phyloP scores from a whole-genome alignment of 2,113 vertebrate genomes.

The Heloderma charlesbogerti region DNA sequence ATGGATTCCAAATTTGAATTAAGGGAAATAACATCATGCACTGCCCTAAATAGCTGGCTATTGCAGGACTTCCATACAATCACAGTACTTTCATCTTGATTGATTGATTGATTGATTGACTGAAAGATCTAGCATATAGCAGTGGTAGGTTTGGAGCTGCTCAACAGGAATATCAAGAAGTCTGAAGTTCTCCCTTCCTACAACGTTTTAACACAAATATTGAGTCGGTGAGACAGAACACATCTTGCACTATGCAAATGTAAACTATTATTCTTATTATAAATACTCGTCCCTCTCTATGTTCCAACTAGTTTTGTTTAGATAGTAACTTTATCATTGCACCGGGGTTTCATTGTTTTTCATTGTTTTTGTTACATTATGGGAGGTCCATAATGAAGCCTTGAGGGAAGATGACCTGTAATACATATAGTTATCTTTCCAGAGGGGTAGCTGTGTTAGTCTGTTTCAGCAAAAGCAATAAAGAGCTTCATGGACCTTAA shows the following conservation, averaged over 20 bases:
- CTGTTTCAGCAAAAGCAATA: no score
- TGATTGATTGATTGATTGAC: neutral
- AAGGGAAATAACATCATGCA: neutral
- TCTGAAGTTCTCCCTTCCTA: neutral
- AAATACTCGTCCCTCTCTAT: slow-evolving; percentile 23
- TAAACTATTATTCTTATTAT: neutral
- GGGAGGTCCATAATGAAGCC: neutral
- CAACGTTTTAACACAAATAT: neutral
- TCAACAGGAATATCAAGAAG: neutral
- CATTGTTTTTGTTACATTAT: slow-evolving; percentile 46
- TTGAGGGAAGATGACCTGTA: slow-evolving; percentile 34
- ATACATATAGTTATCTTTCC: neutral
- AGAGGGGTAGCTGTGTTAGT: no score
- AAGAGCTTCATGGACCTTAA: no score
- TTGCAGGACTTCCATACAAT: neutral
- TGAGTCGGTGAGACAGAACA: neutral
- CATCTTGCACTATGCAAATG: slow-evolving; percentile 1
- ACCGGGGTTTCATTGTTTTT: slow-evolving; percentile 43
- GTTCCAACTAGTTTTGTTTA: slow-evolving; percentile 57
- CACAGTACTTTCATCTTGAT: neutral
- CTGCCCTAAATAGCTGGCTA: no score
- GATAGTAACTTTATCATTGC: slow-evolving; percentile 40
- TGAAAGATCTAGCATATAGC: neutral
- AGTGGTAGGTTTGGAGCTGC: neutral
- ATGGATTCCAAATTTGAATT: neutral